A percentile compares a stretch with the other conserved stretches of the same genome.
These are phyloP conservation scores for Saturnia japonica DNA, from an alignment of 2,888 invertebrate genomes.

Conservation along the genomic window DNA sequence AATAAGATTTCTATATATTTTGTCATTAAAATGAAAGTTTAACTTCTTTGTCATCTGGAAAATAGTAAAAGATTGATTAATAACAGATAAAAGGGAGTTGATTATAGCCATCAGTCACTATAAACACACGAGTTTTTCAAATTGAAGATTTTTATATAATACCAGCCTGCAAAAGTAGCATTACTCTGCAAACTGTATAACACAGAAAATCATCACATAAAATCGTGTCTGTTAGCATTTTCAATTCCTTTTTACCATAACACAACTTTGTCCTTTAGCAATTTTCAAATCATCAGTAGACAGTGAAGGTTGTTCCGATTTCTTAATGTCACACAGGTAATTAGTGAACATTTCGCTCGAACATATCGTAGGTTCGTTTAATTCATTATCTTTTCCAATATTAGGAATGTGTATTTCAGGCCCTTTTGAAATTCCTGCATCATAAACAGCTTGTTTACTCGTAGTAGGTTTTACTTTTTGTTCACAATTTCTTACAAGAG, in stretches of 20 bases:
- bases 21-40: conserved; percentile 75
- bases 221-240: too few species aligned
- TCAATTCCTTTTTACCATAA: conserved; percentile 52
- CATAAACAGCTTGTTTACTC: conserved; percentile 44
- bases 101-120: neutral
- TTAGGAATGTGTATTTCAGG: conserved; percentile 33
- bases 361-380: conserved; percentile 61
- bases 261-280: conserved; percentile 46
- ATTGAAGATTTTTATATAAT: neutral
- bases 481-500: conserved; percentile 64
- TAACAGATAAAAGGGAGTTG: neutral
- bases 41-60: conserved; percentile 72
- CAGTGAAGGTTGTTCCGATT: conserved; percentile 40
- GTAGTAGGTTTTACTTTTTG: conserved; percentile 43
- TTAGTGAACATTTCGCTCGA: conserved; percentile 66
- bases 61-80: conserved; percentile 16
- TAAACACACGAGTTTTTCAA: neutral
- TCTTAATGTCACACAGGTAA: conserved; percentile 59
- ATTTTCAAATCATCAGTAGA: conserved; percentile 48
- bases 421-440: conserved; percentile 39
- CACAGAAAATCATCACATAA: too few species aligned
- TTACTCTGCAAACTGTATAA: too few species aligned
- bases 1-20: conserved; percentile 71
- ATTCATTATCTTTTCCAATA: conserved; percentile 46
- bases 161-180: too few species aligned